These are phyloP conservation scores for Cynoglossus semilaevis DNA, from an alignment of 2,113 vertebrate genomes.

Conservation along the genomic window DNA sequence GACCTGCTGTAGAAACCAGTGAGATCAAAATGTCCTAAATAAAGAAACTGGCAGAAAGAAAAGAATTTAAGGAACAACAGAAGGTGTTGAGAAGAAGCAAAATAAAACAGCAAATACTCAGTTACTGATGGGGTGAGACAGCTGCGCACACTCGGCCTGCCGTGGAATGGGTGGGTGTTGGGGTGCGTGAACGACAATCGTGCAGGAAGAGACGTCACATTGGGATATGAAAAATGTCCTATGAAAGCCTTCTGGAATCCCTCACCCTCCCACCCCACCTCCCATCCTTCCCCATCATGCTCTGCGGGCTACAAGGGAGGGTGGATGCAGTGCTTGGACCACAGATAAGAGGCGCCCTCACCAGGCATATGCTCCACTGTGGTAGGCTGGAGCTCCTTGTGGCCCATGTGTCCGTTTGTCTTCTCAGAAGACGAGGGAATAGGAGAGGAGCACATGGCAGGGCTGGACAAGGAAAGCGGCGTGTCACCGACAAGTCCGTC, in stretches of 20 bases:
- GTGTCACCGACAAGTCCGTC: conserved; percentile 38
- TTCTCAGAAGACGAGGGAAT: conserved; percentile 69
- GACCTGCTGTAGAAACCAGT: too few relatives aligned
- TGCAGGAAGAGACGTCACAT: conserved; percentile 38
- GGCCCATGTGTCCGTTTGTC: conserved; percentile 78
- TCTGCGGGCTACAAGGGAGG: conserved; percentile 33
- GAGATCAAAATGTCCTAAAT: neutral
- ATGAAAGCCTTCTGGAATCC: conserved; percentile 75
- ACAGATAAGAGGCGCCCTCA: conserved; percentile 88
- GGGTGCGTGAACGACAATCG: conserved; percentile 35
- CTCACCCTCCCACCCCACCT: conserved; percentile 65
- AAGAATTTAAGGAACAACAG: conserved; percentile 17
- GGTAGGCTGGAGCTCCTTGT: conserved; percentile 81
- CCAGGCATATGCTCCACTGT: conserved; percentile 87
- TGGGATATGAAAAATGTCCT: conserved; percentile 72
- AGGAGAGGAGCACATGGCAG: conserved; percentile 23
- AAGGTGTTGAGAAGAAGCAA: conserved; percentile 16
- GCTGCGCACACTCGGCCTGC: conserved; percentile 53
- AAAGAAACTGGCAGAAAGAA: conserved; percentile 5
- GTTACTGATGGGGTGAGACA: conserved; percentile 35
- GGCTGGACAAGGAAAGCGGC: conserved; percentile 20
- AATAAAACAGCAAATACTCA: conserved; percentile 59
- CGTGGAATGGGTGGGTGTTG: conserved; percentile 46
- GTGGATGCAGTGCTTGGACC: conserved; percentile 70
- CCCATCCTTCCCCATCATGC: conserved; percentile 26